A percentile compares a stretch with the other conserved stretches of the same genome.
phyloP scores from a whole-genome alignment of 35 echinoderm and acorn worm genomes.

The Amphiura filiformis region DNA sequence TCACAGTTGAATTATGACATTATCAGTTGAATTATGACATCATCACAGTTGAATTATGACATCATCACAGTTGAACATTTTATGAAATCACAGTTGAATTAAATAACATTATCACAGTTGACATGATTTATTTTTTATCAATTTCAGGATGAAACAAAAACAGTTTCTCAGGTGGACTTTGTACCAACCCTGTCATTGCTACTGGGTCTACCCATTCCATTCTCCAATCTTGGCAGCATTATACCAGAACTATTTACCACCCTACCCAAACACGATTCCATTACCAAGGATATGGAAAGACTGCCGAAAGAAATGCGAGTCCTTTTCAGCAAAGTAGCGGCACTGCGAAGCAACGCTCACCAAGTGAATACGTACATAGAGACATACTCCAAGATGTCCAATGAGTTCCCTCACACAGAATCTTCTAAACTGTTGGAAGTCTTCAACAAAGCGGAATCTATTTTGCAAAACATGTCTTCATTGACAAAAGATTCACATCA shows the following conservation, averaged over 20 bases:
- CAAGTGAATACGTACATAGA: constrained; percentile 80
- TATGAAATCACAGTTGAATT: too few relatives aligned
- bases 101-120: too few relatives aligned
- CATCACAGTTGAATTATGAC: too few relatives aligned
- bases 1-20: too few relatives aligned
- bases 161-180: constrained; percentile 89
- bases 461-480: not conserved
- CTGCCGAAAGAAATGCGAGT: constrained; percentile 18
- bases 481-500: not conserved
- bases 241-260: constrained; percentile 69
- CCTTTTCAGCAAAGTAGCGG: constrained; percentile 31
- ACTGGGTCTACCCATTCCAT: constrained; percentile 81
- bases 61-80: too few relatives aligned
- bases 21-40: too few relatives aligned
- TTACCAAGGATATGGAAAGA: not conserved
- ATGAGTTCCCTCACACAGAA: constrained; percentile 68
- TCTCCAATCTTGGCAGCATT: constrained; percentile 81
- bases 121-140: not conserved
- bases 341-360: constrained; percentile 62
- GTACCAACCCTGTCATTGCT: constrained; percentile 88
- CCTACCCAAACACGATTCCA: not conserved
- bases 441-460: constrained; percentile 42
- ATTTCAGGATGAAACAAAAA: constrained; percentile 41
- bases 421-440: constrained; percentile 7
- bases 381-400: constrained; percentile 58